A percentile compares a stretch with the other conserved stretches of the same genome.
phyloP scores from a whole-genome alignment of 2,888 invertebrate species.

The Watsonalla cultraria region DNA sequence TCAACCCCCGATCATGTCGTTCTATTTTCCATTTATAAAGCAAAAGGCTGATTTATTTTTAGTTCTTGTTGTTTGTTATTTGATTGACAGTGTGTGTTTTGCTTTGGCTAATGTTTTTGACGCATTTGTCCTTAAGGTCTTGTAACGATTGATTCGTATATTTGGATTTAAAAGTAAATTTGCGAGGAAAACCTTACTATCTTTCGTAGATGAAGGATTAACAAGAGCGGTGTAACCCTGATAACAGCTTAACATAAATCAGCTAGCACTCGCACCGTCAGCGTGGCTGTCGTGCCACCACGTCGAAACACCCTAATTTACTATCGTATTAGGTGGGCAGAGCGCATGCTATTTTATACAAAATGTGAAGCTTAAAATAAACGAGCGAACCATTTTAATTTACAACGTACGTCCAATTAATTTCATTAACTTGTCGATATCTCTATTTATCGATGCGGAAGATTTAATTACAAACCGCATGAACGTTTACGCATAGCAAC shows the following conservation, averaged over 20 bases:
- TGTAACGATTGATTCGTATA: not conserved
- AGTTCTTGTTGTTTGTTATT: conserved; percentile 28
- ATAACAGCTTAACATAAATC: conserved; percentile 54
- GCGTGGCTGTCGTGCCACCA: conserved; percentile 35
- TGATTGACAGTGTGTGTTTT: conserved; percentile 4
- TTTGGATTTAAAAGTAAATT: not conserved
- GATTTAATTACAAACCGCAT: conserved; percentile 31
- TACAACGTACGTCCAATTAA: conserved; percentile 43
- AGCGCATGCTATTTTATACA: conserved; percentile 47
- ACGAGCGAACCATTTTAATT: conserved; percentile 50
- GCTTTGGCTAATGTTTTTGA: not conserved
- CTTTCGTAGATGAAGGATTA: conserved; percentile 35
- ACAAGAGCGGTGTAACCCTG: conserved; percentile 50
- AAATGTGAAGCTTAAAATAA: conserved; percentile 52
- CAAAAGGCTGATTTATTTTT: conserved; percentile 47
- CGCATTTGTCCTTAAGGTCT: not conserved
- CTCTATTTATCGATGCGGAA: conserved; percentile 40
- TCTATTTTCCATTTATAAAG: conserved; percentile 60
- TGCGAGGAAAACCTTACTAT: not conserved
- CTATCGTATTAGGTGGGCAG: conserved; percentile 53
- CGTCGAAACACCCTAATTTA: conserved; percentile 64
- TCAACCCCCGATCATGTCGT: conserved; percentile 58
- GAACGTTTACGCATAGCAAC: conserved; percentile 8
- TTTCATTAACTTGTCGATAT: conserved; percentile 44
- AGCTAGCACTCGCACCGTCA: conserved; percentile 41